These are phyloP conservation scores for Sericinus montela DNA, from an alignment of 2,888 invertebrate genomes.

Conservation along the genomic window DNA sequence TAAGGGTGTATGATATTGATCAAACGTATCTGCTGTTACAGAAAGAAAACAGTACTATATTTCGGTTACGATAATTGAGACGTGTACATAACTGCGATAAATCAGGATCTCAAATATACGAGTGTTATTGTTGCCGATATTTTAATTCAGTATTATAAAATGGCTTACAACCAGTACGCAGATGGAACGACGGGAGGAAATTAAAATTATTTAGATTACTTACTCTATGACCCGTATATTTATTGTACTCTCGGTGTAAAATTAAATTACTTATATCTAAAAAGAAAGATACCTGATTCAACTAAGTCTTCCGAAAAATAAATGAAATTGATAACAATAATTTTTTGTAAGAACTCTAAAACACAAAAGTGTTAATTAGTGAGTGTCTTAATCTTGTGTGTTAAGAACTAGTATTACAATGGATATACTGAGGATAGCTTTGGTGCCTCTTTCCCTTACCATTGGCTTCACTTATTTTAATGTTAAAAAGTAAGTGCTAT, in stretches of 20 bases:
- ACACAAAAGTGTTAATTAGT: conserved; percentile 1
- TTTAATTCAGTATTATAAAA: too few species aligned
- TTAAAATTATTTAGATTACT: too few species aligned
- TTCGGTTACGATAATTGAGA: conserved; percentile 10
- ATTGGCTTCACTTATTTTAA: conserved; percentile 55
- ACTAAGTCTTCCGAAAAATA: not conserved
- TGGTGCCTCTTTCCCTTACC: conserved; percentile 57
- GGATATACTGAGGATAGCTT: conserved; percentile 52
- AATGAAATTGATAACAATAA: not conserved
- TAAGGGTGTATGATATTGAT: conserved; percentile 24
- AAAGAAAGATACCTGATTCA: not conserved
- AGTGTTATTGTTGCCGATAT: too few species aligned
- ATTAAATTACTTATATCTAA: too few species aligned
- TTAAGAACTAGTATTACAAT: conserved; percentile 34
- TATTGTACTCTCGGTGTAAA: too few species aligned
- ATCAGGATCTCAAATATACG: not conserved
- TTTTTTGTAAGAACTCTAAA: not conserved
- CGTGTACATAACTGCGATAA: conserved; percentile 16
- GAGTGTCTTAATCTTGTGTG: not conserved
- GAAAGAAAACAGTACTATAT: not conserved
- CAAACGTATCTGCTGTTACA: not conserved
- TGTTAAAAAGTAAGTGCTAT: conserved; percentile 45
- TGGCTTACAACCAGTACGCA: too few species aligned
- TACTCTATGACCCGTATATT: too few species aligned
- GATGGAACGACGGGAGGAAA: too few species aligned